Percentiles rank a stretch among this genome's conserved stretches.
phyloP scores from a whole-genome alignment of 2,113 vertebrate species.

The Nycticryphes semicollaris region DNA sequence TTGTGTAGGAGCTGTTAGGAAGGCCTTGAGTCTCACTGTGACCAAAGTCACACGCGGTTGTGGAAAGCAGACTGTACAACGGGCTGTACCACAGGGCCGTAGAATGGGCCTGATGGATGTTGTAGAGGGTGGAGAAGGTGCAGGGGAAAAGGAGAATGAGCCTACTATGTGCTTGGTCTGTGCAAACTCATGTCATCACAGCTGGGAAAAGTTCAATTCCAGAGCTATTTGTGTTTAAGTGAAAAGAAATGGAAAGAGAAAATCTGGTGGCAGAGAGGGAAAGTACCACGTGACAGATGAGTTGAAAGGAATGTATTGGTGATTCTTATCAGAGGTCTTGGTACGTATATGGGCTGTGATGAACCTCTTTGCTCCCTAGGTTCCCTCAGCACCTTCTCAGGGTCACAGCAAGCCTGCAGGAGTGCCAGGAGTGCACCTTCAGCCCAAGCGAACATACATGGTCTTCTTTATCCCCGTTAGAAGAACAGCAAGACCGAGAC shows the following conservation, averaged over 20 bases:
- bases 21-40: background rate
- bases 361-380: background rate
- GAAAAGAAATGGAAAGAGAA: background rate
- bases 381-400: background rate
- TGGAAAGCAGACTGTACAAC: background rate
- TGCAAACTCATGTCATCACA: background rate
- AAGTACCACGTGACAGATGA: accelerated
- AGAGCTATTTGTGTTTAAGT: background rate
- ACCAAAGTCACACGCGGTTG: background rate
- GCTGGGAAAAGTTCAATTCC: background rate
- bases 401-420: background rate
- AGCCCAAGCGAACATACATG: background rate
- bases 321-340: background rate
- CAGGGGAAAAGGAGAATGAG: background rate
- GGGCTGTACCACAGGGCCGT: background rate
- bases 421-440: background rate
- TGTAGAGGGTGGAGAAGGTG: background rate
- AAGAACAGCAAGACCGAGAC: background rate
- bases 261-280: background rate
- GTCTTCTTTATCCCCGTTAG: background rate
- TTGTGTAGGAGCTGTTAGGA: background rate
- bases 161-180: background rate
- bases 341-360: background rate
- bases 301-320: background rate
- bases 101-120: background rate